Conservation (phyloP, 2,888 invertebrate genomes). For the Thera obeliscata region DNA sequence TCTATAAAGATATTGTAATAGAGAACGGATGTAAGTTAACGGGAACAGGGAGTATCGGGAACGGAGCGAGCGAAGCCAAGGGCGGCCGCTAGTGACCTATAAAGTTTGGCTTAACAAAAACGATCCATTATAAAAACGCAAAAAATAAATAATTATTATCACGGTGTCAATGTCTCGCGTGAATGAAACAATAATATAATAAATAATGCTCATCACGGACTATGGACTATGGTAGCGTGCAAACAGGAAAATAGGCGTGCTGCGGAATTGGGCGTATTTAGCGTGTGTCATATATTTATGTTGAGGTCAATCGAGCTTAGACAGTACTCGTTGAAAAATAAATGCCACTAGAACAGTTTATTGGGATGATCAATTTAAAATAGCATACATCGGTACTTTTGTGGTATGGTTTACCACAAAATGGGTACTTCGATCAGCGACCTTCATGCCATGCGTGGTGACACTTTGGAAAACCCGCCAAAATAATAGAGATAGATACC, state of each 20-base stretch:
- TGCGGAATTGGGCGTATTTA: constrained; percentile 18
- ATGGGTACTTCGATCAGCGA: neutral
- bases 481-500: too few species aligned
- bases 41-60: too few species aligned
- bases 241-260: constrained; percentile 42
- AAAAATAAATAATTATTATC: too few species aligned
- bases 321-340: neutral
- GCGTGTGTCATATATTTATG: constrained; percentile 7
- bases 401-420: neutral
- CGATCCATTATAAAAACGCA: too few species aligned
- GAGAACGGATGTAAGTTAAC: too few species aligned
- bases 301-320: constrained; percentile 20
- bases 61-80: too few species aligned
- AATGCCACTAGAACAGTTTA: neutral
- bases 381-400: too few species aligned
- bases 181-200: constrained; percentile 15
- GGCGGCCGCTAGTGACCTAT: too few species aligned
- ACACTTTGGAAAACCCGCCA: too few species aligned
- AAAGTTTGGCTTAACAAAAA: too few species aligned
- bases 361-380: neutral
- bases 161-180: constrained; percentile 18
- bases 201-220: constrained; percentile 20
- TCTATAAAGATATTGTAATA: too few species aligned
- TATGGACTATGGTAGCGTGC: constrained; percentile 13
- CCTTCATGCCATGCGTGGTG: too few species aligned